Evolutionary conservation across 2,888 invertebrate species (phyloP).

Genomic region (Hecatera dysodea): DNA sequence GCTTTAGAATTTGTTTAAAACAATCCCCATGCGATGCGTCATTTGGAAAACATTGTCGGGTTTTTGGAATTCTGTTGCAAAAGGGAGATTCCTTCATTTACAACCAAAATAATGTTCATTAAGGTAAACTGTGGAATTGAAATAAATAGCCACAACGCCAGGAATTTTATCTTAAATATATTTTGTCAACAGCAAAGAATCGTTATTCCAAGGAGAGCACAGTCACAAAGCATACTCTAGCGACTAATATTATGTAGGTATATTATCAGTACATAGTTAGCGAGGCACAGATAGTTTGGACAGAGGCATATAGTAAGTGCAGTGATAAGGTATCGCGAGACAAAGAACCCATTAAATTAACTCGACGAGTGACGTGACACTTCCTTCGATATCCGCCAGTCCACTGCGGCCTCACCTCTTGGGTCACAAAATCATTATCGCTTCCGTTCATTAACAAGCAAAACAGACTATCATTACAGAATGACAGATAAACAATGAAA

Average conservation of each 20-base stretch:
- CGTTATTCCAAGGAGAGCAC: slow-evolving; percentile 35
- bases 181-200: slow-evolving; percentile 22
- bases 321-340: slow-evolving; percentile 88
- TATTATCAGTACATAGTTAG: slow-evolving; percentile 63
- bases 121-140: slow-evolving; percentile 5
- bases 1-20: background rate
- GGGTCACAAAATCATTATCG: slow-evolving; percentile 88
- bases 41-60: background rate
- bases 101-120: background rate
- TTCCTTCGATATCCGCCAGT: slow-evolving; percentile 87
- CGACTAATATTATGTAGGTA: slow-evolving; percentile 60
- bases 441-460: slow-evolving; percentile 85
- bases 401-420: slow-evolving; percentile 83
- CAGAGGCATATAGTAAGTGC: slow-evolving; percentile 76
- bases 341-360: slow-evolving; percentile 89
- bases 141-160: slow-evolving; percentile 34
- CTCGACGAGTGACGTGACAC: slow-evolving; percentile 87
- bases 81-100: background rate
- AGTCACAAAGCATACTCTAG: slow-evolving; percentile 47
- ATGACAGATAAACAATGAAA: slow-evolving; percentile 68
- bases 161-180: slow-evolving; percentile 35
- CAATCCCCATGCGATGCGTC: background rate
- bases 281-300: slow-evolving; percentile 70
- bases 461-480: slow-evolving; percentile 73
- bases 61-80: background rate